Evolutionary conservation across 2,888 invertebrate species (phyloP), one percentile per base, ranked within the genome.

Genomic region (Eurytoma adleriae): DNA sequence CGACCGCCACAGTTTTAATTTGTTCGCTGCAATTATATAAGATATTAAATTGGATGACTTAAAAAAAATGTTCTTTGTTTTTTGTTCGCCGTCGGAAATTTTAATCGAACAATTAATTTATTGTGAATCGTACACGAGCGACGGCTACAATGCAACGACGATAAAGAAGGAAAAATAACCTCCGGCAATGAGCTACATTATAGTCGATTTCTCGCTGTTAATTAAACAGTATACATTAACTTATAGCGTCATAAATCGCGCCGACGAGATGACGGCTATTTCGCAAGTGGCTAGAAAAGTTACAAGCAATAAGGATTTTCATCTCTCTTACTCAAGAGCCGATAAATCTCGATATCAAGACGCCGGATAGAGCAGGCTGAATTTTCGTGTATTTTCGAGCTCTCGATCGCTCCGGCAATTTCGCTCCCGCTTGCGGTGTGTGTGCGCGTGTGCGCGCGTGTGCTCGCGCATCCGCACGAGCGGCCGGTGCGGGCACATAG

Each of bases 141-240:
- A 12, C 5, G 14, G 27, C n/a, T 69, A 27, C n/a, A 52, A 18
- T 24, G 10, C 12, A 40, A 27, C 40, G 18, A 48, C 14, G 64
- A 64, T 24, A 20, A 13, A 59, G n/a, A 59, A 59, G 13, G 59
- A 24, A 59, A 59, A 59, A 59, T 18, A 59, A 59, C 18, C 40
- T 40, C 40, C 40, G 40, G 16, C 16, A 18, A 40, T 64, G 40
- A 40, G 18, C 10, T n/a, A 40, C 40, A 48, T 48, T 40, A 64
- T 16, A 27, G 16, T 16, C 30, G 10, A 30, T n/a, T 12, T 40
- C 40, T n/a, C 16, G 13, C 64, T 16, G 30, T n/a, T 64, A 64
- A 64, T 64, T 64, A 64, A 64, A 64, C 30, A 30, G 40, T 30
- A 16, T 40, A 48, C 30, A 40, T 64, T 57, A 57, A 57, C 57